Evolutionary conservation across 2,797 vertebrate genomes (phyloP).

Genomic region (Psittacula derbiana): DNA sequence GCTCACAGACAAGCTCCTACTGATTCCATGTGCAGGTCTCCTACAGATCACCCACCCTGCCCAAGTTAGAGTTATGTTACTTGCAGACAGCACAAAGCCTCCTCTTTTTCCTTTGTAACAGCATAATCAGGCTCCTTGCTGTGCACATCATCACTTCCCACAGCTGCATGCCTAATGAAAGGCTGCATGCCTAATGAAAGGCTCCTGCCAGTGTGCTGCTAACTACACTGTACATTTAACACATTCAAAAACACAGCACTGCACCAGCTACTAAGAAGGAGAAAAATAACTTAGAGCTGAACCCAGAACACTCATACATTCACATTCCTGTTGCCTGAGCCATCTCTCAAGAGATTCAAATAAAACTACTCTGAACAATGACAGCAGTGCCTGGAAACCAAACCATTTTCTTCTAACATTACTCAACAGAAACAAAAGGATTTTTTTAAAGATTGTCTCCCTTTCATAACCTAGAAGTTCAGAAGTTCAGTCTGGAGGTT

Average conservation of each 20-base stretch:
- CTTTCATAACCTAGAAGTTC: not conserved
- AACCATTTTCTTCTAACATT: not conserved
- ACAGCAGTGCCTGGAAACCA: not conserved
- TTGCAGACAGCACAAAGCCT: not conserved
- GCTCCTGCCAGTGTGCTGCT: not conserved
- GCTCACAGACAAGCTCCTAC: not conserved
- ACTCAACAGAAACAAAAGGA: not conserved
- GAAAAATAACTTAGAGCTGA: too few species aligned
- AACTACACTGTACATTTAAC: not conserved
- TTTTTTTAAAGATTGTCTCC: not conserved
- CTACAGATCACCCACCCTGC: not conserved
- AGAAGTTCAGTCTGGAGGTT: not conserved
- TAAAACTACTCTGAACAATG: not conserved
- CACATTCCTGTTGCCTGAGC: not conserved
- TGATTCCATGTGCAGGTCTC: not conserved
- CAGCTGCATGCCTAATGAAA: not conserved
- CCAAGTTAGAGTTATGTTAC: not conserved
- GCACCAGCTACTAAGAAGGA: too few species aligned
- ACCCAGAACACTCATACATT: not conserved
- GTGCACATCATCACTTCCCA: rapidly evolving
- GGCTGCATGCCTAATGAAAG: not conserved
- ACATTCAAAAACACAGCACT: too few species aligned
- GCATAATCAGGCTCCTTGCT: not conserved
- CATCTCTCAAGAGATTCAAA: not conserved
- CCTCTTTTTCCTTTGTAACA: not conserved